Conservation (phyloP, 2,113 vertebrate genomes). For the Brachyistius frenatus region DNA sequence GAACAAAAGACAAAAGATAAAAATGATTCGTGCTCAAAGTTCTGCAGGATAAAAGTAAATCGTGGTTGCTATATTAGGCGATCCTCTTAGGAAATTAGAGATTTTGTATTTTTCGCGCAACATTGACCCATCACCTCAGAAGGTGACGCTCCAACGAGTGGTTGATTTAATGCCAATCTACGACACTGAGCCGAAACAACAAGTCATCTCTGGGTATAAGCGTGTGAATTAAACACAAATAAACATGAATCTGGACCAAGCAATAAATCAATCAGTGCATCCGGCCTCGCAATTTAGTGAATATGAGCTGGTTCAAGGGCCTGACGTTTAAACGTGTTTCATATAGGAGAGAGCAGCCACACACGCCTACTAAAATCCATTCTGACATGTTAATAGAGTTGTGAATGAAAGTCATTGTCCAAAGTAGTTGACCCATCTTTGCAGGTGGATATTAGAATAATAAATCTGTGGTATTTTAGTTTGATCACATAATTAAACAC, state of each 20-base stretch:
- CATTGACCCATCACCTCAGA: slow-evolving; percentile 51
- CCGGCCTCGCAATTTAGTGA: slow-evolving; percentile 52
- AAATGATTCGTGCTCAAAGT: neutral
- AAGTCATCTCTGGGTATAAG: neutral
- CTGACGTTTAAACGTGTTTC: slow-evolving; percentile 43
- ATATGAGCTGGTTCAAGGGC: slow-evolving; percentile 43
- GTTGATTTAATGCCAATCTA: slow-evolving; percentile 59
- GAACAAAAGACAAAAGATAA: neutral
- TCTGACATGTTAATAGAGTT: slow-evolving; percentile 58
- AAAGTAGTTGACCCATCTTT: slow-evolving; percentile 48
- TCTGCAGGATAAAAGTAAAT: neutral
- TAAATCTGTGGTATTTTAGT: slow-evolving; percentile 26
- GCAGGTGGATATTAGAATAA: slow-evolving; percentile 19
- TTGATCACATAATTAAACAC: slow-evolving; percentile 31
- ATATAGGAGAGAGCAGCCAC: slow-evolving; percentile 44
- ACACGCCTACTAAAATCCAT: slow-evolving; percentile 62
- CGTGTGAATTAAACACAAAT: slow-evolving; percentile 51
- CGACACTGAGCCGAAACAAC: slow-evolving; percentile 23
- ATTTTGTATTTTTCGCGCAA: slow-evolving; percentile 23
- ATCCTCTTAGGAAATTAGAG: slow-evolving; percentile 1
- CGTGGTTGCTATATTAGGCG: neutral
- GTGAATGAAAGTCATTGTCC: slow-evolving; percentile 73
- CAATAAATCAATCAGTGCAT: slow-evolving; percentile 33
- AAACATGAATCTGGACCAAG: slow-evolving; percentile 1
- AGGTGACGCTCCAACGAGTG: slow-evolving; percentile 43